Evolutionary conservation across 2,113 vertebrate genomes (phyloP).

Genomic region (Equus quagga): DNA sequence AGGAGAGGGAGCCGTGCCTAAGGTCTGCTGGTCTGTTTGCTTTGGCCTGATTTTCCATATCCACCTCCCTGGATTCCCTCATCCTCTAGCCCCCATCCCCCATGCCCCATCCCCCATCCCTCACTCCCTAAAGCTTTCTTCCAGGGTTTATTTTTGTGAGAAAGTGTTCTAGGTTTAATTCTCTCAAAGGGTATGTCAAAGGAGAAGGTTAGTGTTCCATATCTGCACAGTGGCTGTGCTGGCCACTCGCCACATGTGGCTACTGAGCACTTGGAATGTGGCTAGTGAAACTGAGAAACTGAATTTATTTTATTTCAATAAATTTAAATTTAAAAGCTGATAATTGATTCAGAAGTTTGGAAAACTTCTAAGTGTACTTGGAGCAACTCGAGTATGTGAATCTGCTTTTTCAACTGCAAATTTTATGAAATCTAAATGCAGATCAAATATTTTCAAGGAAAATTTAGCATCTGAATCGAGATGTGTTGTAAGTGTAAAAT

Average conservation of each 20-base stretch:
- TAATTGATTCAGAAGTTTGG: conserved; percentile 36
- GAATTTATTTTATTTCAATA: neutral
- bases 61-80: neutral
- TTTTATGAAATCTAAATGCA: conserved; percentile 19
- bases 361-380: conserved; percentile 3
- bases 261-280: neutral
- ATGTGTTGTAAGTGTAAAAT: conserved; percentile 30
- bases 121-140: neutral
- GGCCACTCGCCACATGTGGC: neutral
- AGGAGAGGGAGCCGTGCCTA: neutral
- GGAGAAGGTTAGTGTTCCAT: rapidly evolving
- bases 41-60: neutral
- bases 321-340: conserved; percentile 13
- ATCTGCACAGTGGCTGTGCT: too few species aligned
- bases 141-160: neutral
- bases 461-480: conserved; percentile 19
- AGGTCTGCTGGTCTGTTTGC: neutral
- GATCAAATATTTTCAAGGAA: neutral
- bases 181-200: neutral
- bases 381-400: neutral
- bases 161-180: neutral
- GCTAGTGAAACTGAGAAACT: neutral
- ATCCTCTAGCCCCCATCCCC: neutral
- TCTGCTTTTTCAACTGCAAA: neutral
- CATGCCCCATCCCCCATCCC: neutral